Conservation (phyloP, 2,113 vertebrate genomes). For the Chloropsis cyanopogon region DNA sequence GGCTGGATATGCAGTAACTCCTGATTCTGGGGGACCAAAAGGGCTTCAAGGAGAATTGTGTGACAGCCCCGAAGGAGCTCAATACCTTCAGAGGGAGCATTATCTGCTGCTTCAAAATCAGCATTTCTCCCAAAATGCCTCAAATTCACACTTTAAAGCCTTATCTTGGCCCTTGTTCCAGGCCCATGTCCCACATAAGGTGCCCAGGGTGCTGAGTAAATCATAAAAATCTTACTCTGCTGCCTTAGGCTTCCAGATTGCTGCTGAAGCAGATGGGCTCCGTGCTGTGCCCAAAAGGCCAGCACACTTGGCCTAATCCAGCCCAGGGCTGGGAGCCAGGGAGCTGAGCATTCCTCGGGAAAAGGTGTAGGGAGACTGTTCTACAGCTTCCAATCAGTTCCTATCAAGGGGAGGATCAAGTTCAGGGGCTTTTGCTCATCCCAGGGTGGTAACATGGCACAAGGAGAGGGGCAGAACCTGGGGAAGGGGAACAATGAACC, state of each 20-base stretch:
- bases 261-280: not conserved
- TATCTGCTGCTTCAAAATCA: not conserved
- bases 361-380: not conserved
- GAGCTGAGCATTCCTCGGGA: not conserved
- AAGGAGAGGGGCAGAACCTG: not conserved
- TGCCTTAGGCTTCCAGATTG: not conserved
- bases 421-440: rapidly evolving
- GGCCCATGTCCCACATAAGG: not conserved
- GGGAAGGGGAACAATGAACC: not conserved
- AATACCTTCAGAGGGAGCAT: not conserved
- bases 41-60: rapidly evolving
- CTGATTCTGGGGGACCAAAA: not conserved
- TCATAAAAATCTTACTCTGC: not conserved
- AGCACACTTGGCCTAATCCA: not conserved
- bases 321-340: not conserved
- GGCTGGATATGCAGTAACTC: not conserved
- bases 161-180: not conserved
- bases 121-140: not conserved
- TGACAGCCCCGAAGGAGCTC: not conserved
- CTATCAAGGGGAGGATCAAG: not conserved
- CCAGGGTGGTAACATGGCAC: rapidly evolving
- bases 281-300: not conserved
- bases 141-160: not conserved
- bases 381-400: not conserved
- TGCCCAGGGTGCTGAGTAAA: not conserved